These are phyloP conservation scores for Brachionus rubens DNA, from an alignment of 1,140 invertebrate genomes.

Conservation along the genomic window DNA sequence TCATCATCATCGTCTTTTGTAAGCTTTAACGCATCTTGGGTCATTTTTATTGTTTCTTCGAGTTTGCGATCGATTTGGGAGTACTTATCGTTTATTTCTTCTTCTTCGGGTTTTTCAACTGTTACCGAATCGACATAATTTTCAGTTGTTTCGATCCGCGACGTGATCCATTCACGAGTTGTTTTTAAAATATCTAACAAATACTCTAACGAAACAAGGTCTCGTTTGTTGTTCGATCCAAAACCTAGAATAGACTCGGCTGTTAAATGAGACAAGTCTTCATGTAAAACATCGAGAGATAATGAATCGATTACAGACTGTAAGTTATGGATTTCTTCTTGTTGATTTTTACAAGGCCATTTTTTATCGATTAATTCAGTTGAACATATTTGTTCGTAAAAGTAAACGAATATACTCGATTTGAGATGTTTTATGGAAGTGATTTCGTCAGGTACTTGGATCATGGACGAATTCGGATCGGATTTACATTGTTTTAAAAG, in stretches of 20 bases:
- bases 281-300: constrained; percentile 55
- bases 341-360: constrained; percentile 46
- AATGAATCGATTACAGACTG: constrained; percentile 57
- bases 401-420: constrained; percentile 21
- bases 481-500: constrained; percentile 12
- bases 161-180: constrained; percentile 34
- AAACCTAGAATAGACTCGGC: constrained; percentile 51
- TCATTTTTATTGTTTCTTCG: constrained; percentile 31
- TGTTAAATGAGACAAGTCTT: constrained; percentile 58
- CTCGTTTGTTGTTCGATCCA: constrained; percentile 49
- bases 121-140: background rate
- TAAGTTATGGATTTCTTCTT: constrained; percentile 59
- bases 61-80: background rate
- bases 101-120: background rate
- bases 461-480: background rate
- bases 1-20: background rate
- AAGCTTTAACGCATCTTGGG: background rate
- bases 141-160: background rate
- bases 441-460: constrained; percentile 1
- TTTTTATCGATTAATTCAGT: constrained; percentile 43
- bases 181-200: constrained; percentile 57
- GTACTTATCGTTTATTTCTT: constrained; percentile 5
- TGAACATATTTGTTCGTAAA: constrained; percentile 29
- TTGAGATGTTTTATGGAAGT: constrained; percentile 20
- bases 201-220: constrained; percentile 52